phyloP scores from a whole-genome alignment of 2,113 vertebrate species.

The Trichomycterus rosablanca region DNA sequence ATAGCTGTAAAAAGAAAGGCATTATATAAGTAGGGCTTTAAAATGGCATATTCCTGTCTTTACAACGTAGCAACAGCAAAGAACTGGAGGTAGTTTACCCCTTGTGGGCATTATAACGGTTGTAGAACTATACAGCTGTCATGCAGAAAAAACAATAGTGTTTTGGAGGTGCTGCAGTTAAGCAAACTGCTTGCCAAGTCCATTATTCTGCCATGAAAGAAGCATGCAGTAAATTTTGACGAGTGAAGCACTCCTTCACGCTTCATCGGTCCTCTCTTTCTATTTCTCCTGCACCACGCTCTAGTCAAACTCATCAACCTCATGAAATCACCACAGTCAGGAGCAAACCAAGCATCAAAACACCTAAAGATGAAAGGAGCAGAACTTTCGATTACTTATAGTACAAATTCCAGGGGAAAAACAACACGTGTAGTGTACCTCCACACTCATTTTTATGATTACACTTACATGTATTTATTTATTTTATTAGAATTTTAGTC shows the following conservation, averaged over 20 bases:
- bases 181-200: constrained; percentile 8
- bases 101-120: too few relatives aligned
- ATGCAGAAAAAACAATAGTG: constrained; percentile 11
- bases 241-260: constrained; percentile 39
- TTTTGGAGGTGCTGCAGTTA: constrained; percentile 30
- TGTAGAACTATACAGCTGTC: neutral
- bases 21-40: too few relatives aligned
- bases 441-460: too few relatives aligned
- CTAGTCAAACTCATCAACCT: constrained; percentile 42
- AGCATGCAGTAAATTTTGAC: constrained; percentile 36
- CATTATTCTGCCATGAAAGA: constrained; percentile 39
- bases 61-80: too few relatives aligned
- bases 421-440: too few relatives aligned
- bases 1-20: too few relatives aligned
- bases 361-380: constrained; percentile 4
- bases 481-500: too few relatives aligned
- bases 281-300: constrained; percentile 19
- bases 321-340: constrained; percentile 30
- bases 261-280: constrained; percentile 25
- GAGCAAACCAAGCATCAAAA: constrained; percentile 18
- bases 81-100: too few relatives aligned
- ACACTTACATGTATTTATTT: too few relatives aligned
- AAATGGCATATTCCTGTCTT: too few relatives aligned
- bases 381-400: too few relatives aligned
- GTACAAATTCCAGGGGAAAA: too few relatives aligned